Conservation (phyloP, 2,797 vertebrate genomes). For the Paramormyrops hopkinsi region DNA sequence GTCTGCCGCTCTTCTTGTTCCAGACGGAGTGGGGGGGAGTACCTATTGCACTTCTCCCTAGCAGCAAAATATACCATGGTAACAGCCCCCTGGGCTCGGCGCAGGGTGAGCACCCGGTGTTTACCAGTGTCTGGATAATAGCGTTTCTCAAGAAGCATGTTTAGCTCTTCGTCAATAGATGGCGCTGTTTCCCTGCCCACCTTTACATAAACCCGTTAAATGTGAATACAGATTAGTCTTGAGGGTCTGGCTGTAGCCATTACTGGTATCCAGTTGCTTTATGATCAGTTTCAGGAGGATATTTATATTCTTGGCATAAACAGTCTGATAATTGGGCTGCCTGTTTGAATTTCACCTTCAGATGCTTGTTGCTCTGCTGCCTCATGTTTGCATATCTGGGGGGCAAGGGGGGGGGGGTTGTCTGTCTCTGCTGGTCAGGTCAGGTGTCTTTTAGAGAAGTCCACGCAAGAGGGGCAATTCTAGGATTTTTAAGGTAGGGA, state of each 20-base stretch:
- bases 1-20: background rate
- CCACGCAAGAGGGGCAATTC: background rate
- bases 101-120: conserved; percentile 8
- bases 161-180: conserved; percentile 49
- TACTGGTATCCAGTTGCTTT: background rate
- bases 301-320: background rate
- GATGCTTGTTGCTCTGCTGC: background rate
- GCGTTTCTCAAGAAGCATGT: conserved; percentile 15
- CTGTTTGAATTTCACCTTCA: background rate
- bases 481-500: background rate
- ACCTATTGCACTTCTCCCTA: background rate
- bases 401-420: background rate
- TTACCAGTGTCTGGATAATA: conserved; percentile 26
- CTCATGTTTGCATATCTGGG: background rate
- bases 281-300: background rate
- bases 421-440: background rate
- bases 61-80: background rate
- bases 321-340: background rate
- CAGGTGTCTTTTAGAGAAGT: background rate
- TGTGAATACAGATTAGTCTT: background rate
- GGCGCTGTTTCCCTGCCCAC: conserved; percentile 47
- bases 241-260: background rate
- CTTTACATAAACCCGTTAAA: background rate
- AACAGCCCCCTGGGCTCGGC: background rate
- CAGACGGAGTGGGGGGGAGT: background rate